Base-by-base conservation (phyloP, 2,113 vertebrate genomes). In the Prochilodus magdalenae region DNA sequence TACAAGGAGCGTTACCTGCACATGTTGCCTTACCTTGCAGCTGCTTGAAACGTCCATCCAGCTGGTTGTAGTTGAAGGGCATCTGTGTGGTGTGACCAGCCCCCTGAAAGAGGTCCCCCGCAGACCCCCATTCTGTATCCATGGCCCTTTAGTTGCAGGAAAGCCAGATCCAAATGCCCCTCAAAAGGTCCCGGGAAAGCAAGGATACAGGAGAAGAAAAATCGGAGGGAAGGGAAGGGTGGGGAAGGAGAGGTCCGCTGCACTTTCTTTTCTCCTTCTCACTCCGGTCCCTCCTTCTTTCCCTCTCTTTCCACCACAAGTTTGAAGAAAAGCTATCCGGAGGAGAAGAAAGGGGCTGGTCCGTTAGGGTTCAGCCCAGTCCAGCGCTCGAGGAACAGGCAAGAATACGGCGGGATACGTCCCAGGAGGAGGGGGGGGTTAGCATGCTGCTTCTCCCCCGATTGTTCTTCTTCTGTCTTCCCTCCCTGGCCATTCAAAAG, bases 11-110 rank as follows among this genome's bases (percentile, higher is more conserved):
- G 10, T 66, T 22, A 60, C 79, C 47, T 76, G 63, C 40, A 57
- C 27, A 24, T 14, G 24, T 8, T 24, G 30, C 26, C 94, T 94
- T 94, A 99, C 97, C 97, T 97, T 99, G 96, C 57, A 99, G 93
- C 90, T 98, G 97, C 80, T 98, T 98, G 94, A 99, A 98, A 51
- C 97, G 94, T 51, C 97, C 97, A 86, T 99, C 97, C 90, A 99
- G 92, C 91, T 94, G 95, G 82, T 95, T 97, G 87, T 96, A 96
- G 94, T 93, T 96, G 88, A 94, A 93, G 27, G 94, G 91, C 87
- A 92, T 92, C 91, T 96, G 95, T 86, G 93, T 86, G 0, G 93
- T 88, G 47, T 94, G 95, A 66, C 88, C 89, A 69, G 53, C 75
- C 47, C 85, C 89, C 0, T 93, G 94, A 81, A 95, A 94, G 89